Evolutionary conservation across 2,888 invertebrate genomes (phyloP).

Genomic region (Drosophila rellima): DNA sequence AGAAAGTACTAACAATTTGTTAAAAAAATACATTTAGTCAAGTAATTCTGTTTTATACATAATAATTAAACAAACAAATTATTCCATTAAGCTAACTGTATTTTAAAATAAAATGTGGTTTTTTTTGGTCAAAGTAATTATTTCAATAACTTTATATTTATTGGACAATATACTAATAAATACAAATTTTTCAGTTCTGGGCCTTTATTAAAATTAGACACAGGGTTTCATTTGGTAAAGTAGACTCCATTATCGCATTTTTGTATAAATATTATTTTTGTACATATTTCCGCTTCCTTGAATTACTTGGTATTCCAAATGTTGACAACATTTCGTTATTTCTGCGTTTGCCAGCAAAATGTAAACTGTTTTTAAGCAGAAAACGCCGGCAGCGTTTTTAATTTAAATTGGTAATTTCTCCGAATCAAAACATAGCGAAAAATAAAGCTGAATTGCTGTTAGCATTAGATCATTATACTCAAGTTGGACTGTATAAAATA

Average conservation of each 20-base stretch:
- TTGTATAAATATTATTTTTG: neutral
- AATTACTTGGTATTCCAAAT: neutral
- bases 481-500: neutral
- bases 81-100: no score
- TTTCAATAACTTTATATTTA: neutral
- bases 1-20: neutral
- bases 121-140: no score
- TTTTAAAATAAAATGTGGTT: no score
- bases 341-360: neutral
- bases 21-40: neutral
- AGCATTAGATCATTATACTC: neutral
- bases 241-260: neutral
- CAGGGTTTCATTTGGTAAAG: neutral
- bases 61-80: no score
- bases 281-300: neutral
- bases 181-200: neutral
- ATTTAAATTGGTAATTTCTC: neutral
- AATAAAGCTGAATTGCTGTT: neutral
- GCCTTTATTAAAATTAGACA: neutral
- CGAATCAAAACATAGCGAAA: conserved; percentile 1
- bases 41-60: no score
- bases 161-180: neutral
- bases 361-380: neutral
- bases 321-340: neutral
- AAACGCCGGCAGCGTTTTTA: neutral